These are phyloP conservation scores for Beroe forskalii DNA, from an alignment of 37 sponge, comb jelly and placozoan genomes.

Conservation along the genomic window DNA sequence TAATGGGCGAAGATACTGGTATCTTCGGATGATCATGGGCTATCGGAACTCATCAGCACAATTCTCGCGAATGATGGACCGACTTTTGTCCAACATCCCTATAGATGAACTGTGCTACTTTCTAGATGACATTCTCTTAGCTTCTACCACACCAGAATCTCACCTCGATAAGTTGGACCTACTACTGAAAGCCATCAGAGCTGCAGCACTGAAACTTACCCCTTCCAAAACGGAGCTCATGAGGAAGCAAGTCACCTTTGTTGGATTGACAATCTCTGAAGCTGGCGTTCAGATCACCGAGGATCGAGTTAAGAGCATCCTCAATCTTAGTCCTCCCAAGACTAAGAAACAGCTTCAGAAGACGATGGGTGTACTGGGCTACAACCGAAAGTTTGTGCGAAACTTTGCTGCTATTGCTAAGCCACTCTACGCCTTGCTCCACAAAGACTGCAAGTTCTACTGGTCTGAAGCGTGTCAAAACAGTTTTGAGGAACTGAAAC, in stretches of 20 bases:
- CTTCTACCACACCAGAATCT: not conserved
- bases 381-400: not conserved
- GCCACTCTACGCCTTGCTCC: not conserved
- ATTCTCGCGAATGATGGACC: not conserved
- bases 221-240: not conserved
- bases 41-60: not conserved
- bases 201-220: not conserved
- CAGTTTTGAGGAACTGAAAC: not conserved
- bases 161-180: not conserved
- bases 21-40: not conserved
- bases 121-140: not conserved
- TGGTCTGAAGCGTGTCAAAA: not conserved
- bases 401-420: not conserved
- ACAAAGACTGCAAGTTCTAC: not conserved
- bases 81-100: not conserved
- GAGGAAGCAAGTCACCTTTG: not conserved
- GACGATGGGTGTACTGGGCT: not conserved
- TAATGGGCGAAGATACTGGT: not conserved
- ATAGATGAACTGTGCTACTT: not conserved
- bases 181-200: not conserved
- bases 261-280: not conserved
- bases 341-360: not conserved
- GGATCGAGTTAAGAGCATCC: not conserved
- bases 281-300: slow-evolving; percentile 11
- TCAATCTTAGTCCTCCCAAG: not conserved